Percentiles rank a stretch among this genome's conserved stretches.
Evolutionary conservation across 2,113 vertebrate species (phyloP).

Genomic region (Chaetorhynchus papuensis): DNA sequence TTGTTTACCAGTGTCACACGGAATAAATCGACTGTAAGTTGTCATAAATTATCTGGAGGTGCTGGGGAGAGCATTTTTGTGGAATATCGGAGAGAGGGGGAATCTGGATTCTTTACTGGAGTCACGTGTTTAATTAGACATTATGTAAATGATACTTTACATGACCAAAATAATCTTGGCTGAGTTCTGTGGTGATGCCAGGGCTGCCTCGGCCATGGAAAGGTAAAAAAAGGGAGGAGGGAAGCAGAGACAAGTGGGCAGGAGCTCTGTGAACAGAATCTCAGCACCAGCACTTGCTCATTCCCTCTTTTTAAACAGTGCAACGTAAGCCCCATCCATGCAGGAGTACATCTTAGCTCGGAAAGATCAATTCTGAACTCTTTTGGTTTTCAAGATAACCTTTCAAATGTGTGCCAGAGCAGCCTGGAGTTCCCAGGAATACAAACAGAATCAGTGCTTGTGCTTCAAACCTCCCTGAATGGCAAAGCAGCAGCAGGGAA

Average conservation of each 20-base stretch:
- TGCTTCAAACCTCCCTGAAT: background rate
- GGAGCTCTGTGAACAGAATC: background rate
- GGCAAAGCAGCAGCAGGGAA: background rate
- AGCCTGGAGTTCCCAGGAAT: background rate
- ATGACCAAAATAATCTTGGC: background rate
- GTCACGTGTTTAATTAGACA: background rate
- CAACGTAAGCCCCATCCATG: background rate
- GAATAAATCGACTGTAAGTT: constrained; percentile 12
- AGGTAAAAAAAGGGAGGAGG: background rate
- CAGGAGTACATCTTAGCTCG: background rate
- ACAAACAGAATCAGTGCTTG: background rate
- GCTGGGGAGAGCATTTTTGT: background rate
- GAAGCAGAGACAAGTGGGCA: background rate
- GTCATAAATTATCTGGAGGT: background rate
- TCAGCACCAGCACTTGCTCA: background rate
- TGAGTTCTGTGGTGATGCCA: background rate
- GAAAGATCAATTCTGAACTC: background rate
- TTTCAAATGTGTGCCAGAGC: background rate
- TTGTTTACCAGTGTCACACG: constrained; percentile 23
- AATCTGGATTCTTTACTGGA: background rate
- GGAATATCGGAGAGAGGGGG: background rate
- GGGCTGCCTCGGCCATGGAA: background rate
- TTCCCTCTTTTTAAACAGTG: background rate
- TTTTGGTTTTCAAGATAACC: background rate
- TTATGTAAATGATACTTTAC: background rate